These are phyloP conservation scores for Leptopilina myrica DNA, from an alignment of 2,888 invertebrate genomes.

Conservation along the genomic window DNA sequence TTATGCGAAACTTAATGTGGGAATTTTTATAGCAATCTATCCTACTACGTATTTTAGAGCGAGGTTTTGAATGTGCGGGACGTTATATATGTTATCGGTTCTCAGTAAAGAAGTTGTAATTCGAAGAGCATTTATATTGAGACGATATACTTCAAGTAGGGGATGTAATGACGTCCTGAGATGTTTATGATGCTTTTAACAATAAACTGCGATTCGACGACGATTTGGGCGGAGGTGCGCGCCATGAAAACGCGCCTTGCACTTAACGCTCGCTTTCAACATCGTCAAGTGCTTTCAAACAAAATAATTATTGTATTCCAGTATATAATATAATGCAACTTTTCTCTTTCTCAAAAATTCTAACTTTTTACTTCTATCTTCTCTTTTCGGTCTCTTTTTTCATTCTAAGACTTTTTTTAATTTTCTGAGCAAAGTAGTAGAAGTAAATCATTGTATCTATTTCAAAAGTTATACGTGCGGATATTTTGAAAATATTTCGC, in stretches of 20 bases:
- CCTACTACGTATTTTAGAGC: background rate
- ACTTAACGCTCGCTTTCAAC: constrained; percentile 37
- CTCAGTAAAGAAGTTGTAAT: constrained; percentile 50
- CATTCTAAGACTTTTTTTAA: too few species aligned
- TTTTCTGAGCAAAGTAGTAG: too few species aligned
- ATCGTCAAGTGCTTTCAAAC: constrained; percentile 33
- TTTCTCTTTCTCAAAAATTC: background rate
- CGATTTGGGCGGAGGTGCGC: constrained; percentile 46
- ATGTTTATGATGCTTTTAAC: constrained; percentile 56
- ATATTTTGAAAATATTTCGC: too few species aligned
- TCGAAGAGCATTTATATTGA: constrained; percentile 52
- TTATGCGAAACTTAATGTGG: constrained; percentile 5
- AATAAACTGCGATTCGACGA: constrained; percentile 54
- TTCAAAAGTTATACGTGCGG: too few species aligned
- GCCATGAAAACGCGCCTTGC: constrained; percentile 43
- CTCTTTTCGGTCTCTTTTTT: too few species aligned
- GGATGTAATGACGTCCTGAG: constrained; percentile 52
- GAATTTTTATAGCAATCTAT: background rate
- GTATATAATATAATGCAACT: constrained; percentile 18
- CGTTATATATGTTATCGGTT: constrained; percentile 44
- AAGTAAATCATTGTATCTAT: too few species aligned
- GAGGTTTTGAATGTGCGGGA: constrained; percentile 9
- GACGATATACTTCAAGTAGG: constrained; percentile 49
- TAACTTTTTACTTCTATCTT: background rate
- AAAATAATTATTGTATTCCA: constrained; percentile 45